Base-by-base conservation (phyloP, 2,113 vertebrate genomes). In the Peromyscus maniculatus region DNA sequence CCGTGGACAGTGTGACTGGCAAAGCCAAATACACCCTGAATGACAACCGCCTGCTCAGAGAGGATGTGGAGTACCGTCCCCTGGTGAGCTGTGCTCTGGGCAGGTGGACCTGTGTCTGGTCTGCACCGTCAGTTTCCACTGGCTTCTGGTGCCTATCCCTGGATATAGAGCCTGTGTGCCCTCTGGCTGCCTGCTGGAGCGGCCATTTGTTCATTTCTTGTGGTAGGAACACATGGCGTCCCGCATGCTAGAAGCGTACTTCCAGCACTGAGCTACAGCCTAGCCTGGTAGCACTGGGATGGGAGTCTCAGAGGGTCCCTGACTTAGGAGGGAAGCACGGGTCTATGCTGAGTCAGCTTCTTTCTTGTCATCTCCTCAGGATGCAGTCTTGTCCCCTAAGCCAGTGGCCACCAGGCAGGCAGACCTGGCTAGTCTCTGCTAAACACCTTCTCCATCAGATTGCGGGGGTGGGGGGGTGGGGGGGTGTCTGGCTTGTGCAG, bases 11-110 rank as follows among this genome's bases (percentile, higher is more conserved):
- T n/a, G 99, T 99, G 93, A 99, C 99, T 0, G 99, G 99, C 49
- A 99, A 99, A 97, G 99, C 99, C 97, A 99, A 99, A 93, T 99
- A 99, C 83, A 99, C 99, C 16, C 99, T 99, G 62, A 99, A 99
- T 19, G 99, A 99, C 98, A 99, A 99, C 98, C 99, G 99, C 10
- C 98, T 99, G 88, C 99, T 99, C 98, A 98, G 99, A 91, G 99
- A 99, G 96, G 99, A 99, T 36, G 98, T 99, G 96, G 99, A 99
- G 95, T 99, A 99, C 97, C 99, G 99, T 62, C 99, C 99, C 21
- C 98, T 99, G 99, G 99, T 99, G 98, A 99, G 57, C 15, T 5
- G 46, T 71, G 49, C 22, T 49, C 84, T 80, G 49, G 77, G 15
- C 13, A 21, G 33, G 22, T 46, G 17, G 62, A 11, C 0, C 1